These are phyloP conservation scores for Corvus cornix DNA, from an alignment of 2,113 vertebrate genomes.

Conservation along the genomic window DNA sequence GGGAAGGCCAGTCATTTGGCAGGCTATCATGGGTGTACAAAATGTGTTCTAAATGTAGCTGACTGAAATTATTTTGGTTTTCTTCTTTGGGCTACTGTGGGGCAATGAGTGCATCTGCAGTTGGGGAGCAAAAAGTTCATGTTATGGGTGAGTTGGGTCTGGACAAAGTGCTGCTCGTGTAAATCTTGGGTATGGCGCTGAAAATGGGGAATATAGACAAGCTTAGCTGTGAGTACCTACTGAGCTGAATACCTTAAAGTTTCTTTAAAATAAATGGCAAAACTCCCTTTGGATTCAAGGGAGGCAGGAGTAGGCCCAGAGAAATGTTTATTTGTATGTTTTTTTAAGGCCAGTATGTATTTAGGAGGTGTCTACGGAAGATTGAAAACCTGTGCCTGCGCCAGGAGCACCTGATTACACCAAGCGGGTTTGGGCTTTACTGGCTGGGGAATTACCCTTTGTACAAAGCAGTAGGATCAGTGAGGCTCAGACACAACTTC, in stretches of 20 bases:
- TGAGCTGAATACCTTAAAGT: not conserved
- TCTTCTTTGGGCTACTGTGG: not conserved
- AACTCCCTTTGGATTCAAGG: not conserved
- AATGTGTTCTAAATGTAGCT: not conserved
- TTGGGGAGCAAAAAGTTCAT: not conserved
- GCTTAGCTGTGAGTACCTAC: not conserved
- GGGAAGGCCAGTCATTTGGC: not conserved
- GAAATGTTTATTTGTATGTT: not conserved
- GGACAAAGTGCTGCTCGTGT: not conserved
- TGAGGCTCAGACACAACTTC: not conserved
- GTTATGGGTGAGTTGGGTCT: not conserved
- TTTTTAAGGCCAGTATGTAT: not conserved
- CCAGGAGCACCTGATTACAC: not conserved
- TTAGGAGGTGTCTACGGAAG: not conserved
- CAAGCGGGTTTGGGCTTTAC: not conserved
- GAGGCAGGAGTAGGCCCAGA: not conserved
- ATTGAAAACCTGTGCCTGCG: not conserved
- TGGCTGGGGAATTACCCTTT: not conserved
- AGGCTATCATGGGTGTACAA: not conserved
- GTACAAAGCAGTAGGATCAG: not conserved
- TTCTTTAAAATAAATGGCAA: not conserved
- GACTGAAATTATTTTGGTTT: not conserved
- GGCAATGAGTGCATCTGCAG: not conserved
- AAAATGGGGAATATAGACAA: not conserved
- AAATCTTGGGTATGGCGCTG: not conserved